A percentile compares a stretch with the other conserved stretches of the same genome.
Conservation (phyloP, 1,140 invertebrate genomes). For the Mycetomoellerius zeteki region DNA sequence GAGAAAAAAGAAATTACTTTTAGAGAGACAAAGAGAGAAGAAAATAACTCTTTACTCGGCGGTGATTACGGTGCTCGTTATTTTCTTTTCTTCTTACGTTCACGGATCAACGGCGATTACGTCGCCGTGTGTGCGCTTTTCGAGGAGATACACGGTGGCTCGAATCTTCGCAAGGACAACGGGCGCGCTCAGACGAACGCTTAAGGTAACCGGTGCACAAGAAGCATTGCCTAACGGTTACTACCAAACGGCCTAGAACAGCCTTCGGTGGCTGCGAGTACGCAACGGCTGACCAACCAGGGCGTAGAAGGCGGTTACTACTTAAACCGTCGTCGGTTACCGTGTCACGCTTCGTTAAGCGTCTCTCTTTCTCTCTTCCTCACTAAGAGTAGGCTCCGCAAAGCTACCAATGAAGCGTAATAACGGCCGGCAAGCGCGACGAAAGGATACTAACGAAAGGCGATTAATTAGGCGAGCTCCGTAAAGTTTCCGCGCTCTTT, state of each 20-base stretch:
- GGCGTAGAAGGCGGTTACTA: slow-evolving; percentile 72
- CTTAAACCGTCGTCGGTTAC: slow-evolving; percentile 68
- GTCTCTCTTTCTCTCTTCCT: slow-evolving; percentile 10
- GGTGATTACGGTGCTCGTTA: neutral
- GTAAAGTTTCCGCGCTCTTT: slow-evolving; percentile 34
- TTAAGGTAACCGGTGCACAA: slow-evolving; percentile 74
- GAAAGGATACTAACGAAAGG: slow-evolving; percentile 53
- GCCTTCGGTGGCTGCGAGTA: slow-evolving; percentile 73
- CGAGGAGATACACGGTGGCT: slow-evolving; percentile 40
- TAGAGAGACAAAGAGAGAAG: neutral
- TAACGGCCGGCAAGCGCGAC: slow-evolving; percentile 11
- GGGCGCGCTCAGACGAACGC: slow-evolving; percentile 60
- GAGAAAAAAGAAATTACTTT: slow-evolving; percentile 32
- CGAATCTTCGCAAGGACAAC: slow-evolving; percentile 72
- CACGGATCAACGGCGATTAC: slow-evolving; percentile 50
- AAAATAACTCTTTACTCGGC: slow-evolving; percentile 5
- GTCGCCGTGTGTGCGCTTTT: slow-evolving; percentile 29
- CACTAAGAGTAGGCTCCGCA: neutral
- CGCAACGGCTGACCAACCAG: slow-evolving; percentile 75
- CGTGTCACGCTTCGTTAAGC: slow-evolving; percentile 60
- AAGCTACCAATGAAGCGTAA: slow-evolving; percentile 49
- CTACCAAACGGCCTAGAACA: slow-evolving; percentile 80
- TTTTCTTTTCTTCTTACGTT: neutral
- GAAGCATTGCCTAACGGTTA: slow-evolving; percentile 72
- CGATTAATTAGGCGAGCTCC: slow-evolving; percentile 47